Conservation (phyloP, 2,888 invertebrate species). For the Drosophila greeni region DNA sequence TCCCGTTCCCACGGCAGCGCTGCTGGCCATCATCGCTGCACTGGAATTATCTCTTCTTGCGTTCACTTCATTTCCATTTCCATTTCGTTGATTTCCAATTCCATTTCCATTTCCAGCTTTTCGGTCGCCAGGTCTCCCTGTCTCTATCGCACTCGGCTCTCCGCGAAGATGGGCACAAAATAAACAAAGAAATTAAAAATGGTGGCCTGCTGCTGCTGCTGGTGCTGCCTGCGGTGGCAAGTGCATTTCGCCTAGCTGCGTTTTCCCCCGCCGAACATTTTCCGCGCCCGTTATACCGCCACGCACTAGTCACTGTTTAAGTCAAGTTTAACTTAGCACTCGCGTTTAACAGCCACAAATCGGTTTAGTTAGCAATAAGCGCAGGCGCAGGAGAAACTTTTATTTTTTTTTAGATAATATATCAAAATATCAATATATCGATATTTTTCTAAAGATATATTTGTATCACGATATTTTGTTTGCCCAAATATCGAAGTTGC, state of each 20-base stretch:
- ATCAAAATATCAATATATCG: too few species aligned
- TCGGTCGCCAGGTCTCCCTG: slow-evolving; percentile 9
- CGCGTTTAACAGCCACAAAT: slow-evolving; percentile 26
- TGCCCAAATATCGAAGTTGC: too few species aligned
- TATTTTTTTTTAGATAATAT: slow-evolving; percentile 1
- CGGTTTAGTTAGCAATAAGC: slow-evolving; percentile 57
- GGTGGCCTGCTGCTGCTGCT: slow-evolving; percentile 58
- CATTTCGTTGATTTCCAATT: slow-evolving; percentile 30
- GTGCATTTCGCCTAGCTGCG: slow-evolving; percentile 33
- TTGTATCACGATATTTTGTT: too few species aligned
- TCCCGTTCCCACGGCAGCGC: slow-evolving; percentile 28
- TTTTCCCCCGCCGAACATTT: slow-evolving; percentile 18
- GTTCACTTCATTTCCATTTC: slow-evolving; percentile 52
- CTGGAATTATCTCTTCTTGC: background rate
- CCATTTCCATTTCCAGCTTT: slow-evolving; percentile 17
- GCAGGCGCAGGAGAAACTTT: slow-evolving; percentile 57
- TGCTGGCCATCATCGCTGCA: slow-evolving; percentile 38
- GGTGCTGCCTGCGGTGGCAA: slow-evolving; percentile 33
- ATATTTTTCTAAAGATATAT: too few species aligned
- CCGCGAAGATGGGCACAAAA: slow-evolving; percentile 73
- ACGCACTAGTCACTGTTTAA: slow-evolving; percentile 3
- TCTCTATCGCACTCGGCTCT: slow-evolving; percentile 44
- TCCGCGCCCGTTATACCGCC: slow-evolving; percentile 2
- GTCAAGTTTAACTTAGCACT: slow-evolving; percentile 4
- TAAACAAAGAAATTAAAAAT: slow-evolving; percentile 77